A percentile compares a stretch with the other conserved stretches of the same genome.
These are phyloP conservation scores for Serranus cabrilla DNA, from an alignment of 2,797 vertebrate species.

Conservation along the genomic window DNA sequence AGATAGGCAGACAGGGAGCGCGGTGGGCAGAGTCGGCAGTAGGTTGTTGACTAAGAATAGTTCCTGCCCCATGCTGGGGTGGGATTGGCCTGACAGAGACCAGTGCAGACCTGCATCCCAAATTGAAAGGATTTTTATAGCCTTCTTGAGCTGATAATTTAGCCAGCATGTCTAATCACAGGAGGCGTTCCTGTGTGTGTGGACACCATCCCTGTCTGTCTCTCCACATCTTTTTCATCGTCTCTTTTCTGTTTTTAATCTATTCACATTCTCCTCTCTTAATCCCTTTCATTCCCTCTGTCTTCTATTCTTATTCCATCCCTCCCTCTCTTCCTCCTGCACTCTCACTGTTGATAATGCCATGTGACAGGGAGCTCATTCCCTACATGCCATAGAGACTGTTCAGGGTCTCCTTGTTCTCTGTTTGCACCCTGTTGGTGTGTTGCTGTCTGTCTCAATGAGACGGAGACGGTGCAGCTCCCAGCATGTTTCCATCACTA, in stretches of 20 bases:
- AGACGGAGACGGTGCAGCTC: slow-evolving; percentile 50
- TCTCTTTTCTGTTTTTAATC: slow-evolving; percentile 54
- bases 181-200: slow-evolving; percentile 63
- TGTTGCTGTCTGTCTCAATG: slow-evolving; percentile 40
- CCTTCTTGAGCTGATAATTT: slow-evolving; percentile 69
- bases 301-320: slow-evolving; percentile 45
- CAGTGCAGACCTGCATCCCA: slow-evolving; percentile 63
- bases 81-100: slow-evolving; percentile 54
- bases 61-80: slow-evolving; percentile 55
- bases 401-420: slow-evolving; percentile 46
- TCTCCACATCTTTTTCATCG: slow-evolving; percentile 20
- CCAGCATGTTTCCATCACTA: slow-evolving; percentile 54
- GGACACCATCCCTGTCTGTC: slow-evolving; percentile 34
- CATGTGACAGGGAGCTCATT: slow-evolving; percentile 70
- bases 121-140: slow-evolving; percentile 68
- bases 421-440: slow-evolving; percentile 55
- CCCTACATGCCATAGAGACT: slow-evolving; percentile 66
- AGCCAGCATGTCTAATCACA: slow-evolving; percentile 68
- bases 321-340: slow-evolving; percentile 42
- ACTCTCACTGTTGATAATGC: slow-evolving; percentile 56
- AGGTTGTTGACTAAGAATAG: slow-evolving; percentile 74
- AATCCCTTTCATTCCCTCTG: slow-evolving; percentile 43
- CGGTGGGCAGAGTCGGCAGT: slow-evolving; percentile 29
- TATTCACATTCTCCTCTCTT: slow-evolving; percentile 37
- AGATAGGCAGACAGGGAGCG: slow-evolving; percentile 54